Evolutionary conservation across 2,888 invertebrate species (phyloP).

Genomic region (Tenthredo mesomela): DNA sequence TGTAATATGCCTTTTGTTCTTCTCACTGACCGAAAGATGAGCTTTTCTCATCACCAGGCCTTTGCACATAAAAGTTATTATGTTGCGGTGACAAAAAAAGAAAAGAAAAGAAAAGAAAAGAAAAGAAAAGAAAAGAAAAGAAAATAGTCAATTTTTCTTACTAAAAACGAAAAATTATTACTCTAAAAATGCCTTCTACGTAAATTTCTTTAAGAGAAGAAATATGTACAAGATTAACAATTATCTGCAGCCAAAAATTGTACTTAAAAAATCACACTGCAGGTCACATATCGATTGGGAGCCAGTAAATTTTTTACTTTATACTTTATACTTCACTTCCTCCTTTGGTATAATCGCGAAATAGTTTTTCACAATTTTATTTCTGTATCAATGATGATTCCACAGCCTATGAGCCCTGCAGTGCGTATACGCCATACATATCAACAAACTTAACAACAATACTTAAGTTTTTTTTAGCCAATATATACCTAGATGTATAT

Average conservation of each 20-base stretch:
- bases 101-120: neutral
- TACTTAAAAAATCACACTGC: neutral
- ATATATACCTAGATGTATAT: conserved; percentile 55
- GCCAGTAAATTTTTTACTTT: neutral
- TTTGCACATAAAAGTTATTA: neutral
- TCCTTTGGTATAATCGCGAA: conserved; percentile 27
- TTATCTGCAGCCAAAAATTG: conserved; percentile 28
- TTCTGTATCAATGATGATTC: neutral
- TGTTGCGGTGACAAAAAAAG: neutral
- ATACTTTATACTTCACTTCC: neutral
- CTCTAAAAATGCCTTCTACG: conserved; percentile 13
- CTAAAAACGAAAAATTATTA: neutral
- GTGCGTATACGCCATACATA: conserved; percentile 28
- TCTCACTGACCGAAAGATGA: neutral
- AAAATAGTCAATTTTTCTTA: neutral
- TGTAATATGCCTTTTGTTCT: conserved; percentile 15
- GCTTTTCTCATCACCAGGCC: neutral
- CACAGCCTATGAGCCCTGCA: conserved; percentile 4
- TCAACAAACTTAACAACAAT: conserved; percentile 72
- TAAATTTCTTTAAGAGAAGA: conserved; percentile 20
- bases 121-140: neutral
- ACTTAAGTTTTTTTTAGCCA: conserved; percentile 62
- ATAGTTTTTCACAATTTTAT: neutral
- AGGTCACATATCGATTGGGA: conserved; percentile 24
- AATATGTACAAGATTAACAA: conserved; percentile 27